Conservation (phyloP, 2,797 vertebrate species). For the Ceyx erithaca region DNA sequence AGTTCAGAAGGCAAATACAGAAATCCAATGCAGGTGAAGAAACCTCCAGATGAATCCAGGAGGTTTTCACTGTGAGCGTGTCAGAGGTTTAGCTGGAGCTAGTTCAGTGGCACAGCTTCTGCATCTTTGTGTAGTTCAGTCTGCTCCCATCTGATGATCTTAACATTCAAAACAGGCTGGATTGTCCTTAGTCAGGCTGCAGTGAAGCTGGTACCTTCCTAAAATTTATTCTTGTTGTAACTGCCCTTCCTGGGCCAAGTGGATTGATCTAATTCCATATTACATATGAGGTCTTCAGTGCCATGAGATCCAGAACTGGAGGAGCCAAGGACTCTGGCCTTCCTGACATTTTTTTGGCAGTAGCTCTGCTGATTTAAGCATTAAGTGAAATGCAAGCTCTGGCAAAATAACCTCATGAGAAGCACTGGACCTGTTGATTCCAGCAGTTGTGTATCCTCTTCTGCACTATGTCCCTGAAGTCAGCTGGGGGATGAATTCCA, state of each 20-base stretch:
- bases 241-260: neutral
- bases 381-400: neutral
- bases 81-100: neutral
- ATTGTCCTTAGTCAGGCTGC: neutral
- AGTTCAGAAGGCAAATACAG: neutral
- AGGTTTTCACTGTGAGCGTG: accelerated
- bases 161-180: neutral
- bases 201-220: neutral
- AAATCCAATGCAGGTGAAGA: neutral
- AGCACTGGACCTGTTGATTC: neutral
- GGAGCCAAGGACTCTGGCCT: neutral
- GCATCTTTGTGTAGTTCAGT: neutral
- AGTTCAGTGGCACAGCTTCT: neutral
- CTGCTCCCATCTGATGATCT: neutral
- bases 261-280: neutral
- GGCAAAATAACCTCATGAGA: neutral
- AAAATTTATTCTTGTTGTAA: neutral
- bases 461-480: neutral
- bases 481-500: neutral
- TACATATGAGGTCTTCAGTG: neutral
- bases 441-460: neutral
- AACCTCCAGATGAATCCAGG: neutral
- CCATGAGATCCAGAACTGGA: neutral
- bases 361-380: neutral
- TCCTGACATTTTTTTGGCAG: neutral